Conservation (phyloP, 2,888 invertebrate genomes). For the Ennomos erosarius region DNA sequence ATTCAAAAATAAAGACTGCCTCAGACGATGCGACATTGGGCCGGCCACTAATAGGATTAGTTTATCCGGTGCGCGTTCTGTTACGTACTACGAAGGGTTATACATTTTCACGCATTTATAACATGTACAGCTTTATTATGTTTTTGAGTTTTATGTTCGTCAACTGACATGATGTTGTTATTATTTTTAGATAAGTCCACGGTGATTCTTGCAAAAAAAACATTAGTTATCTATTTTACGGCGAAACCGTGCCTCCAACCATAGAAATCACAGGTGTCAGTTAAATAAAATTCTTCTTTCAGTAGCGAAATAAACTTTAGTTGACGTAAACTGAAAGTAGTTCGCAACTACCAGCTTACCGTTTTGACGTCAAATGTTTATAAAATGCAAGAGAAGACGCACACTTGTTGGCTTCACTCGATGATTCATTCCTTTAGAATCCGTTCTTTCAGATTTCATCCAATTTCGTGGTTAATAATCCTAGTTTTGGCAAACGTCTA, state of each 20-base stretch:
- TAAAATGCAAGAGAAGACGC: constrained; percentile 60
- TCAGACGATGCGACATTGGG: constrained; percentile 45
- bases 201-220: constrained; percentile 5
- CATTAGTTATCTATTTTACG: not conserved
- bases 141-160: constrained; percentile 38
- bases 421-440: constrained; percentile 60
- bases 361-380: constrained; percentile 66
- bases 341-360: constrained; percentile 50
- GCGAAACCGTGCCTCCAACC: not conserved
- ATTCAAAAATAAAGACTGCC: constrained; percentile 54
- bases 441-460: constrained; percentile 41
- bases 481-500: constrained; percentile 65
- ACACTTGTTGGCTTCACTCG: constrained; percentile 41
- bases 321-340: constrained; percentile 54
- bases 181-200: constrained; percentile 30
- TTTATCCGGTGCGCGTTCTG: constrained; percentile 59
- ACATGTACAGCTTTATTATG: constrained; percentile 42
- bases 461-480: constrained; percentile 49
- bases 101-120: constrained; percentile 38
- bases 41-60: constrained; percentile 53
- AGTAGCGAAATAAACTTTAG: constrained; percentile 31
- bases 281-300: constrained; percentile 30
- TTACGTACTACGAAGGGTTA: constrained; percentile 26
- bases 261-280: constrained; percentile 27
- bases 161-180: constrained; percentile 29